Conservation (phyloP, 2,888 invertebrate species). For the Apoda limacodes region DNA sequence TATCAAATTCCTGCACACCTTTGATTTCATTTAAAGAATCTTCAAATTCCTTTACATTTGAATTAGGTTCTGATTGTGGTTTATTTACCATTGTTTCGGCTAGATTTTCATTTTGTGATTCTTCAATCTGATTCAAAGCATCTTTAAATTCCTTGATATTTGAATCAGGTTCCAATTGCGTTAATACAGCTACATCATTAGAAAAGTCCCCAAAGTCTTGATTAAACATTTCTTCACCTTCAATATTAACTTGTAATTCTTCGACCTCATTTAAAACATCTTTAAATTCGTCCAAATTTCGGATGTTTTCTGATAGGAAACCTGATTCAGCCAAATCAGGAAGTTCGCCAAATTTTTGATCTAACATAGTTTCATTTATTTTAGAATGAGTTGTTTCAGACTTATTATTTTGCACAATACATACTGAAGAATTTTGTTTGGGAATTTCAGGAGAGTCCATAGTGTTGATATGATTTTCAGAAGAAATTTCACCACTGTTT, state of each 20-base stretch:
- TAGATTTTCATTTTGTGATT: too few relatives aligned
- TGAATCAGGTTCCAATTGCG: too few relatives aligned
- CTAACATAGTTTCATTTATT: slow-evolving; percentile 5
- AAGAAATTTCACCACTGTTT: slow-evolving; percentile 14
- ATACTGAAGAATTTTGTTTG: not conserved
- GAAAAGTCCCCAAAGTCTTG: too few relatives aligned
- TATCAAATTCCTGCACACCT: slow-evolving; percentile 56
- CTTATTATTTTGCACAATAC: not conserved
- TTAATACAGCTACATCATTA: too few relatives aligned
- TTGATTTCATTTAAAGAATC: slow-evolving; percentile 13
- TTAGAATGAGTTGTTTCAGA: not conserved
- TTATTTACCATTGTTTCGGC: too few relatives aligned
- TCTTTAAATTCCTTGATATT: too few relatives aligned
- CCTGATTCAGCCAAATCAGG: not conserved
- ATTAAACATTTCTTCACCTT: too few relatives aligned
- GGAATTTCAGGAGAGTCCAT: not conserved
- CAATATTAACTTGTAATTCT: too few relatives aligned
- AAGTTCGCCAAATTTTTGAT: slow-evolving; percentile 3
- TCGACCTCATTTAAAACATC: not conserved
- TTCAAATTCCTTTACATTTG: slow-evolving; percentile 1
- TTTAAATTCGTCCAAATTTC: not conserved
- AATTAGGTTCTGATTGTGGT: too few relatives aligned
- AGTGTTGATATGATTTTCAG: not conserved
- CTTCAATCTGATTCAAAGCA: too few relatives aligned
- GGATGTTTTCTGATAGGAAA: not conserved